These are phyloP conservation scores for Julus scandinavius DNA, from an alignment of 2,888 invertebrate genomes.

Conservation along the genomic window DNA sequence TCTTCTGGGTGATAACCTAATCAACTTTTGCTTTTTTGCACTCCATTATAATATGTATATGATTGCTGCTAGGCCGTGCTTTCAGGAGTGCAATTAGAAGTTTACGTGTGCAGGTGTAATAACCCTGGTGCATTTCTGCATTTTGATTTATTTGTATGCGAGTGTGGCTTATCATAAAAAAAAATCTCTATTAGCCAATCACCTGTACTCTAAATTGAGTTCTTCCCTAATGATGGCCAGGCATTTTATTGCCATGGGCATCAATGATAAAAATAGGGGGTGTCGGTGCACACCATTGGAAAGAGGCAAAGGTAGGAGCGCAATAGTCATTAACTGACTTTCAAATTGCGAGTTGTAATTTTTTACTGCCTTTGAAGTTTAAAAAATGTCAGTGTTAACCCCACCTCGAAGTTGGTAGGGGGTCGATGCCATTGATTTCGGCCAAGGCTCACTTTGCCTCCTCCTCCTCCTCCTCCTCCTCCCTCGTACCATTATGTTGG, in stretches of 20 bases:
- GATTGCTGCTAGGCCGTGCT: not conserved
- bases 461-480: not conserved
- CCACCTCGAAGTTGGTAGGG: not conserved
- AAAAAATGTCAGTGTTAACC: slow-evolving; percentile 1
- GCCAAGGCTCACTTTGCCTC: not conserved
- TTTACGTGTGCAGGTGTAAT: not conserved
- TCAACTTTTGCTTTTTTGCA: not conserved
- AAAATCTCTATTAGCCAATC: not conserved
- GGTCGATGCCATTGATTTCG: slow-evolving; percentile 1
- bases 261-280: slow-evolving; percentile 1
- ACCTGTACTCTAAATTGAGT: not conserved
- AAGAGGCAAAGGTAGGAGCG: not conserved
- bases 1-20: slow-evolving; percentile 1
- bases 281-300: not conserved
- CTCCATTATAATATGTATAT: not conserved
- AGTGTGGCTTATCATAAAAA: not conserved
- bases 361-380: slow-evolving; percentile 1
- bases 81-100: not conserved
- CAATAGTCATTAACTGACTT: not conserved
- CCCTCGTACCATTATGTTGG: not conserved
- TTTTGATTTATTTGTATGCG: not conserved
- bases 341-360: not conserved
- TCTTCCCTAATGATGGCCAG: not conserved
- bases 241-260: not conserved
- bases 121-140: not conserved